Conservation (phyloP, 2,113 vertebrate species). For the Rhipidura dahli region DNA sequence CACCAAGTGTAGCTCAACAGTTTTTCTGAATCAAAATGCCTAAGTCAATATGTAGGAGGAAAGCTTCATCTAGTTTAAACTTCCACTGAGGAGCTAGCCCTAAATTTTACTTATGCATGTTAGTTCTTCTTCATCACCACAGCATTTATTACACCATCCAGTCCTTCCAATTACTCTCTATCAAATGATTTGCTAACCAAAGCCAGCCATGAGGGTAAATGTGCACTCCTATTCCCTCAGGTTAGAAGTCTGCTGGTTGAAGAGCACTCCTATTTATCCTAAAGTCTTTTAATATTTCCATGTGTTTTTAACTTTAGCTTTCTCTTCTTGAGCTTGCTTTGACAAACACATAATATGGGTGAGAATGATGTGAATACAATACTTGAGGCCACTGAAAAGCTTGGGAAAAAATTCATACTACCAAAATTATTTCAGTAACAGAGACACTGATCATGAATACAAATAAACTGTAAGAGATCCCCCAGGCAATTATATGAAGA, state of each 20-base stretch:
- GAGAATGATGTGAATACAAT: conserved; percentile 11
- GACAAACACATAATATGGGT: neutral
- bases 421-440: conserved; percentile 12
- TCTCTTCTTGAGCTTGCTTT: neutral
- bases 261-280: neutral
- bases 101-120: neutral
- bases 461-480: conserved; percentile 21
- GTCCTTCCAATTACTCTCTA: neutral
- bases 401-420: neutral
- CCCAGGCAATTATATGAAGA: neutral
- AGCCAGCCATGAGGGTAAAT: neutral
- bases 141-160: neutral
- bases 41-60: neutral
- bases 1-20: neutral
- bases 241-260: neutral
- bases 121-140: neutral
- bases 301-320: neutral
- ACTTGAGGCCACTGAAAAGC: conserved; percentile 7
- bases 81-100: neutral
- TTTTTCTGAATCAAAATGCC: neutral
- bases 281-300: conserved; percentile 1
- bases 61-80: neutral
- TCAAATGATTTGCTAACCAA: conserved; percentile 13
- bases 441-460: neutral
- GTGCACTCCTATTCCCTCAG: neutral